phyloP scores from a whole-genome alignment of 1,140 invertebrate genomes.

The Apis cerana region DNA sequence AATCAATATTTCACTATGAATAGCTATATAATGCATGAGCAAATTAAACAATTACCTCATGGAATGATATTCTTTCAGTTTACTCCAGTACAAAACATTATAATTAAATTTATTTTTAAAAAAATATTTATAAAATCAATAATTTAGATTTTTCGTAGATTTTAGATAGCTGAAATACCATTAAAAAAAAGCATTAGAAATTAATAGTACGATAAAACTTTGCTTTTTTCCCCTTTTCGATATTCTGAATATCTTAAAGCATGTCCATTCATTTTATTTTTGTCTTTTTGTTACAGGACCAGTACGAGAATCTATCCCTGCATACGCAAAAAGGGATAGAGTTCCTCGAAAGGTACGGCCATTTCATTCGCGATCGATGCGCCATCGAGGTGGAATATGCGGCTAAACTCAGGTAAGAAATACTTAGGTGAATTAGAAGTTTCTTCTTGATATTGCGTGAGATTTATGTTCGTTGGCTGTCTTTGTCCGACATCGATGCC shows the following conservation, averaged over 20 bases:
- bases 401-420: constrained; percentile 92
- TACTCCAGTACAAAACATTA: no score
- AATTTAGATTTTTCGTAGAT: no score
- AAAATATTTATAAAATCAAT: no score
- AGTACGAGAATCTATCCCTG: constrained; percentile 96
- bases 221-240: constrained; percentile 2
- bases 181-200: no score
- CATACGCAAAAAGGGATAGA: constrained; percentile 99
- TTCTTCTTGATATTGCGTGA: background rate
- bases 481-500: background rate
- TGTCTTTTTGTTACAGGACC: constrained; percentile 87
- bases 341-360: constrained; percentile 96
- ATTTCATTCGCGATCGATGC: constrained; percentile 96
- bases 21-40: no score
- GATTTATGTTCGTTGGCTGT: background rate
- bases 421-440: background rate
- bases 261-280: background rate
- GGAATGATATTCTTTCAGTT: no score
- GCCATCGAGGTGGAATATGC: constrained; percentile 98
- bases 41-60: no score
- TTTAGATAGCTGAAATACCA: no score
- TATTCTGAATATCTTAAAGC: background rate
- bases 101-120: no score
- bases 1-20: no score
- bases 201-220: no score